Conservation (phyloP, 2,113 vertebrate species). For the Prunella fulvescens region DNA sequence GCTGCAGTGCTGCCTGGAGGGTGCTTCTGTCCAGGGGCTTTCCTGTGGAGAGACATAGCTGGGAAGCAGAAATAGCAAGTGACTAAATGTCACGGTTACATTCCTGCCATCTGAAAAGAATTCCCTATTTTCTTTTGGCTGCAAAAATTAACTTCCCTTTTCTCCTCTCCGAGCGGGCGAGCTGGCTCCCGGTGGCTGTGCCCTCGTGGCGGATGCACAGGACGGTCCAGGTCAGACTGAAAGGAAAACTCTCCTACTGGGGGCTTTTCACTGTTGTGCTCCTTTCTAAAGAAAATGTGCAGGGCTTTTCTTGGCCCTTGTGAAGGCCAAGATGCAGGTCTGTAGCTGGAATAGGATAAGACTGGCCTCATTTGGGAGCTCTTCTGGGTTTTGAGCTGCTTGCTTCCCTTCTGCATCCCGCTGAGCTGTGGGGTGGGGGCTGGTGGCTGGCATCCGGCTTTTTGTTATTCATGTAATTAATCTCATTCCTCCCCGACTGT, state of each 20-base stretch:
- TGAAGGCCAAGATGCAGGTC: slow-evolving; percentile 36
- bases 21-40: not conserved
- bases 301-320: slow-evolving; percentile 29
- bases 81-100: slow-evolving; percentile 25
- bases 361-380: slow-evolving; percentile 26
- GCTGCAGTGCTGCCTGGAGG: not conserved
- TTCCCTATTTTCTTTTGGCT: slow-evolving; percentile 52
- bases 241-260: slow-evolving; percentile 40
- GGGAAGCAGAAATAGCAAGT: slow-evolving; percentile 12
- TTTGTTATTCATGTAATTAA: not conserved
- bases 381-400: not conserved
- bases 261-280: slow-evolving; percentile 51
- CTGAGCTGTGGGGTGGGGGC: not conserved
- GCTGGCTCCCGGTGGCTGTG: slow-evolving; percentile 25
- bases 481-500: not conserved
- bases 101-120: slow-evolving; percentile 42
- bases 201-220: slow-evolving; percentile 12
- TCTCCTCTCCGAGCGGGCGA: not conserved
- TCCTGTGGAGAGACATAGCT: not conserved
- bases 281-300: slow-evolving; percentile 45
- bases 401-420: not conserved
- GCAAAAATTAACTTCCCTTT: slow-evolving; percentile 31
- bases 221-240: slow-evolving; percentile 47
- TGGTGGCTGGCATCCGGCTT: not conserved
- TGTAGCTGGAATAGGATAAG: slow-evolving; percentile 13